Evolutionary conservation across 2,113 vertebrate species (phyloP).

Genomic region (Quiscalus mexicanus): DNA sequence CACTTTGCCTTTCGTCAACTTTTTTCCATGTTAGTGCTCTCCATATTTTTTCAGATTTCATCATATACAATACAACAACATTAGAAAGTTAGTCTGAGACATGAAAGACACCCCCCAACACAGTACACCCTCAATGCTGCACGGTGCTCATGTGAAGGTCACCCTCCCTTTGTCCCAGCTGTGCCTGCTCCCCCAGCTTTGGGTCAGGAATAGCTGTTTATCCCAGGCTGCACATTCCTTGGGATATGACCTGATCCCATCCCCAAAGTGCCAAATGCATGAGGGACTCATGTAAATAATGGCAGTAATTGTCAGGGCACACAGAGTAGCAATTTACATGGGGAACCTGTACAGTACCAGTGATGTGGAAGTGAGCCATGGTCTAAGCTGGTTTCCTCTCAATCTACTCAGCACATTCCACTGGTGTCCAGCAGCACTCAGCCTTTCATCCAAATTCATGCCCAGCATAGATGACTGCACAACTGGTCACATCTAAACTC

Average conservation of each 20-base stretch:
- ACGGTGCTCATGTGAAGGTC: fast-evolving
- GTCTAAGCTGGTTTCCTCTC: not conserved
- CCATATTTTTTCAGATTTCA: not conserved
- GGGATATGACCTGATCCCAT: not conserved
- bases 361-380: fast-evolving
- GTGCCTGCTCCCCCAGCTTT: not conserved
- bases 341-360: not conserved
- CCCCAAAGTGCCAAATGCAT: not conserved
- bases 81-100: not conserved
- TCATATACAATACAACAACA: not conserved
- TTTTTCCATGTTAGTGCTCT: not conserved
- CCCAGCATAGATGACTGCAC: not conserved
- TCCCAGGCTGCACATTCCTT: not conserved
- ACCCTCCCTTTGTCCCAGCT: not conserved
- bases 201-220: not conserved
- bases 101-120: not conserved
- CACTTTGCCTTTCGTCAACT: not conserved
- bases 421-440: not conserved
- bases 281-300: not conserved
- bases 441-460: not conserved
- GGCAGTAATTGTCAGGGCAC: not conserved
- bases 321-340: not conserved
- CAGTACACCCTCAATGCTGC: not conserved
- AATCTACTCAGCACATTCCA: not conserved
- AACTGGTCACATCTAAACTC: not conserved